phyloP scores from a whole-genome alignment of 2,797 vertebrate species.

The Lacerta agilis region DNA sequence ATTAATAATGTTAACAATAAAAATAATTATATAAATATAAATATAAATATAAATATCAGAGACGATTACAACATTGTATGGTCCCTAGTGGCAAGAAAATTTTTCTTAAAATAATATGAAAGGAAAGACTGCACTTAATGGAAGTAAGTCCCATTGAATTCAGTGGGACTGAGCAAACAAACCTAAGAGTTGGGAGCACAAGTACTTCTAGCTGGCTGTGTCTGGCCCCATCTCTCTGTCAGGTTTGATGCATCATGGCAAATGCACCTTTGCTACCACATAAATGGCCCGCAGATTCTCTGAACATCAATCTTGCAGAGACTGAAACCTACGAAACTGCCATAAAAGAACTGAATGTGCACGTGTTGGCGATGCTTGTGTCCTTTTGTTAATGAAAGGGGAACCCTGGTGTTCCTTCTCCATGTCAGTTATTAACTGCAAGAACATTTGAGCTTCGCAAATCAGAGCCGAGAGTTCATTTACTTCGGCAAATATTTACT shows the following conservation, averaged over 20 bases:
- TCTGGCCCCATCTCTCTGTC: not conserved
- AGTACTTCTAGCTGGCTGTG: not conserved
- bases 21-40: no score
- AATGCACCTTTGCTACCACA: not conserved
- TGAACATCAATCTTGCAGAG: not conserved
- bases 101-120: not conserved
- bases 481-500: constrained; percentile 34
- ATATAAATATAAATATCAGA: no score
- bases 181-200: no score
- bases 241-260: not conserved
- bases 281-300: not conserved
- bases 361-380: not conserved
- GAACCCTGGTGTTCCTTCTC: not conserved
- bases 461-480: constrained; percentile 19
- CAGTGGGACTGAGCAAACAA: no score
- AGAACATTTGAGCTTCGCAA: not conserved
- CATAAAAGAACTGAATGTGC: not conserved
- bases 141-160: not conserved
- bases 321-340: not conserved
- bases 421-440: no score
- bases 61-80: not conserved
- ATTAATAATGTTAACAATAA: no score
- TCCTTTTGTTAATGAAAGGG: not conserved
- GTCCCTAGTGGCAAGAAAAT: not conserved
- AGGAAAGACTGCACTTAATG: not conserved